Conservation (phyloP, 2,888 invertebrate species). For the Pterostichus madidus region DNA sequence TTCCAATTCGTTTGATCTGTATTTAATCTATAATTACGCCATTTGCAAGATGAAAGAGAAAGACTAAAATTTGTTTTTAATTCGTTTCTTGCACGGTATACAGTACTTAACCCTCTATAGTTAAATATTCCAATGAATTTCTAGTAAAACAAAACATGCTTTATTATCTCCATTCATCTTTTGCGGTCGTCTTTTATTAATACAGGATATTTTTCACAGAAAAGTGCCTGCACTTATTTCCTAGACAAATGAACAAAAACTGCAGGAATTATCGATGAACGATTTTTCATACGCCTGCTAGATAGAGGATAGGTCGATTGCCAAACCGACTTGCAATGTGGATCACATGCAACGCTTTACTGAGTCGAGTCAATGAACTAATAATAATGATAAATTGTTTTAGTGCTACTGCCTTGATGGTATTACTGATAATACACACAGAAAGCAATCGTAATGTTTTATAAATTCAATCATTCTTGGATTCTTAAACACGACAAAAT, state of each 20-base stretch:
- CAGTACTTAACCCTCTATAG: neutral
- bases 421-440: no score
- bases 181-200: slow-evolving; percentile 5
- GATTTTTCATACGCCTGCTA: slow-evolving; percentile 13
- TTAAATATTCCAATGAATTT: neutral
- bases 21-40: no score
- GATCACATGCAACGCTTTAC: no score
- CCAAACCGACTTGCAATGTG: neutral
- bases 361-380: neutral
- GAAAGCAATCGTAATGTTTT: no score
- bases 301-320: neutral
- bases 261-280: slow-evolving; percentile 12
- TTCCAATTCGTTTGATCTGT: no score
- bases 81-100: neutral
- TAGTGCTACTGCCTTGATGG: neutral
- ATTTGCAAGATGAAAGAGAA: neutral
- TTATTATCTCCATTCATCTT: neutral
- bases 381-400: slow-evolving; percentile 9
- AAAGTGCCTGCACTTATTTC: slow-evolving; percentile 11
- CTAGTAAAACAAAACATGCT: neutral
- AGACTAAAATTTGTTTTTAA: neutral
- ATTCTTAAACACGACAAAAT: no score
- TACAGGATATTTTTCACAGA: neutral
- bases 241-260: slow-evolving; percentile 14
- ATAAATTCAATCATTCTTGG: no score